phyloP scores from a whole-genome alignment of 2,888 invertebrate species.

The Machimus rusticus region DNA sequence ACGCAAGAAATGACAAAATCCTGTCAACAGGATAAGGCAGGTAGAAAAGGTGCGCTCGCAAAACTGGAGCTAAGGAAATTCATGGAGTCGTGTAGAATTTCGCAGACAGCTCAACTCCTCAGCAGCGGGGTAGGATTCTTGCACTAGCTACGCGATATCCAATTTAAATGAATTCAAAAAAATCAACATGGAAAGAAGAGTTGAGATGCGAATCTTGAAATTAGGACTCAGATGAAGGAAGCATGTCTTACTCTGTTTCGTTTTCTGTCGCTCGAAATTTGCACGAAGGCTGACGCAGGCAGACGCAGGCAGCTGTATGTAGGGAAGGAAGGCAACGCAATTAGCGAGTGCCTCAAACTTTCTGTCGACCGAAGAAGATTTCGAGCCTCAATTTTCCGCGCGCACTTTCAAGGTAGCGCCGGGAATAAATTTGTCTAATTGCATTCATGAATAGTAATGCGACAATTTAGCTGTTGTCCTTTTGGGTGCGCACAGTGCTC shows the following conservation, averaged over 20 bases:
- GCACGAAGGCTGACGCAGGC: not conserved
- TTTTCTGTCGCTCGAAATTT: not conserved
- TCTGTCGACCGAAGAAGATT: not conserved
- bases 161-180: conserved; percentile 4
- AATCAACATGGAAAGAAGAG: not conserved
- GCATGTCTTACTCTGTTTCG: not conserved
- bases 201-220: not conserved
- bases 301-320: not conserved
- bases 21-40: not conserved
- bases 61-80: not conserved
- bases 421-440: conserved; percentile 40
- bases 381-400: not conserved
- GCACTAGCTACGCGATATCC: not conserved
- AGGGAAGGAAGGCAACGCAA: not conserved
- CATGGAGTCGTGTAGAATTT: not conserved
- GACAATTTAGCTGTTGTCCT: conserved; percentile 26
- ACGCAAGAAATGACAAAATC: not conserved
- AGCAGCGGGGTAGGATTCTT: not conserved
- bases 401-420: conserved; percentile 28
- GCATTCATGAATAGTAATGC: conserved; percentile 40
- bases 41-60: not conserved
- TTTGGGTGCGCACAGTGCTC: not conserved
- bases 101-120: not conserved
- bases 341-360: conserved; percentile 18
- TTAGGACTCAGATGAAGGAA: not conserved